Evolutionary conservation across 2,113 vertebrate genomes (phyloP), one percentile per base, ranked within the genome.

Genomic region (Macaca fascicularis): DNA sequence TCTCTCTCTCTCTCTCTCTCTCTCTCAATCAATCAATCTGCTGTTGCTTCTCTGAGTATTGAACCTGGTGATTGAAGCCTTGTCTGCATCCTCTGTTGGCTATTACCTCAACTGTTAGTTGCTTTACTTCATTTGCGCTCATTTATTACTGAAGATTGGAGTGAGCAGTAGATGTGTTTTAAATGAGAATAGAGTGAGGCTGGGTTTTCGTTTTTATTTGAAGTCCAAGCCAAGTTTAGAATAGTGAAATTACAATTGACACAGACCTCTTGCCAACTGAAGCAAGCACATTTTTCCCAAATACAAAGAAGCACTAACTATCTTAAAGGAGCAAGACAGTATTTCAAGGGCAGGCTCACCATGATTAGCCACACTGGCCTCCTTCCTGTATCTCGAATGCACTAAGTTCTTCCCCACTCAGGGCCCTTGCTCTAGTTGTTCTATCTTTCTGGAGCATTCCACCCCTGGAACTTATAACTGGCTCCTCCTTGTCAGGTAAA

Each of bases 151-250:
- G 7, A 70, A 79, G 78, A 86, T 43, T 23, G 83, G 82, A 90
- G 72, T 70, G n/a, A 79, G 35, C 25, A 30, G 78, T 0, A 10
- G 43, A 52, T 52, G 20, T 72, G 32, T 76, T 76, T 86, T 89
- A 86, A 95, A 76, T 50, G 61, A 96, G 92, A 59, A 50, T 8
- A 86, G 55, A 81, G 38, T 61, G 74, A 89, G 35, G 35, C 6
- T 97, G 30, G 50, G 45, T 45, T 97, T 97, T 89, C 61, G 67
- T 93, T 94, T 87, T 97, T 90, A 89, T 95, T 84, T 94, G 79
- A 93, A 92, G 70, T 85, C 19, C 45, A 80, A 95, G 89, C 50
- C n/a, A 87, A 86, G 55, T 94, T 94, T 94, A 89, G 75, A 93
- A 87, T 40, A 52, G 40, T 88, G 87, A 64, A 76, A 93, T 88